phyloP scores from a whole-genome alignment of 2,888 invertebrate species.

The Argyra leucocephala region DNA sequence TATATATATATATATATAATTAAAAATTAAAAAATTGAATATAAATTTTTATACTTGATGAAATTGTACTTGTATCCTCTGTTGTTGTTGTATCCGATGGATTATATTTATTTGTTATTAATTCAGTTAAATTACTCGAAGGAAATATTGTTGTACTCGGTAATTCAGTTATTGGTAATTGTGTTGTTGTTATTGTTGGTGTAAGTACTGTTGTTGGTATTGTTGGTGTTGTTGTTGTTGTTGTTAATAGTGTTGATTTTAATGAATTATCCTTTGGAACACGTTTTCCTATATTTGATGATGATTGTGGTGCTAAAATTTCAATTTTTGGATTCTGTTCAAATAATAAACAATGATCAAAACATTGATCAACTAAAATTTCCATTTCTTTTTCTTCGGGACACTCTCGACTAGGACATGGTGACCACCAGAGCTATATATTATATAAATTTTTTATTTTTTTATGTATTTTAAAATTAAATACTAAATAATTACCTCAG shows the following conservation, averaged over 20 bases:
- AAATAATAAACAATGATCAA: conserved; percentile 59
- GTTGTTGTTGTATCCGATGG: background rate
- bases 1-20: too few relatives aligned
- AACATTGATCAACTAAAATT: conserved; percentile 61
- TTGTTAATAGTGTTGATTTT: conserved; percentile 31
- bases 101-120: background rate
- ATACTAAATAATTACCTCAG: conserved; percentile 49
- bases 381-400: conserved; percentile 65
- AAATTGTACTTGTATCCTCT: background rate
- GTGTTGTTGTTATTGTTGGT: conserved; percentile 11
- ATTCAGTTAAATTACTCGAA: background rate
- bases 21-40: too few relatives aligned
- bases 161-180: background rate
- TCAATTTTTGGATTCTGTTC: conserved; percentile 39
- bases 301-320: conserved; percentile 30
- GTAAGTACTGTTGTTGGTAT: conserved; percentile 8
- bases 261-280: conserved; percentile 18
- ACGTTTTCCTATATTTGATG: conserved; percentile 46
- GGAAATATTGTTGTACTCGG: background rate
- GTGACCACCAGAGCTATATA: conserved; percentile 69
- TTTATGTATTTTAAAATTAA: background rate
- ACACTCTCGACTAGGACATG: conserved; percentile 69
- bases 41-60: too few relatives aligned
- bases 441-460: conserved; percentile 5
- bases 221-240: conserved; percentile 29